A percentile compares a stretch with the other conserved stretches of the same genome.
These are phyloP conservation scores for Muntiacus reevesi DNA, from an alignment of 2,113 vertebrate genomes.

Conservation along the genomic window DNA sequence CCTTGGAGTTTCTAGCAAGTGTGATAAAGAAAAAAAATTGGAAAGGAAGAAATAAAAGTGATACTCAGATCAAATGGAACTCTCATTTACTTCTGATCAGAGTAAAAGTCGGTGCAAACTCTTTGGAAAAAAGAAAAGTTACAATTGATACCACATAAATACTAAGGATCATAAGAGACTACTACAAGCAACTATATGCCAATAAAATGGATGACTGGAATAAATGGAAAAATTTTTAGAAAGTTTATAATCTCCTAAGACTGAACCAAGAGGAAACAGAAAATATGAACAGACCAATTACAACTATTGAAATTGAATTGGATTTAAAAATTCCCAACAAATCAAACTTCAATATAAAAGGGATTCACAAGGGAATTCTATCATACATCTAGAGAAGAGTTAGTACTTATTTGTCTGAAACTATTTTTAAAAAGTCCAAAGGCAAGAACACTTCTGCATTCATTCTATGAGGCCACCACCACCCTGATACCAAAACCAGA, in stretches of 20 bases:
- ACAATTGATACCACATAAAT: not conserved
- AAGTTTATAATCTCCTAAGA: not conserved
- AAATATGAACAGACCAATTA: not conserved
- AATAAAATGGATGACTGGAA: not conserved
- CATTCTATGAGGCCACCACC: not conserved
- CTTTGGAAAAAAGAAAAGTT: not conserved
- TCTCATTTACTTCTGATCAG: not conserved
- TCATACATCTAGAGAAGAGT: not conserved
- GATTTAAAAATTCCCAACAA: not conserved
- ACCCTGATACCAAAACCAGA: not conserved
- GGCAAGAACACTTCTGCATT: not conserved
- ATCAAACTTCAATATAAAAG: not conserved
- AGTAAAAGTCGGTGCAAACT: not conserved
- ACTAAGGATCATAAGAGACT: not conserved
- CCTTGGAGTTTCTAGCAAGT: not conserved
- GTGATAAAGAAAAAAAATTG: not conserved
- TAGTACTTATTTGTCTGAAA: not conserved
- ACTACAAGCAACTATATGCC: not conserved
- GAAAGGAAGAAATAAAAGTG: not conserved
- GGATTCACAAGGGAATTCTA: not conserved
- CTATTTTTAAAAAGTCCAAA: not conserved
- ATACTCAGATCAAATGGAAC: not conserved
- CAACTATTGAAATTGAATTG: not conserved
- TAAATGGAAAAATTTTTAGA: not conserved
- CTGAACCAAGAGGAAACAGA: not conserved